Conservation (phyloP, 1,140 invertebrate genomes). For the Cataglyphis hispanica region DNA sequence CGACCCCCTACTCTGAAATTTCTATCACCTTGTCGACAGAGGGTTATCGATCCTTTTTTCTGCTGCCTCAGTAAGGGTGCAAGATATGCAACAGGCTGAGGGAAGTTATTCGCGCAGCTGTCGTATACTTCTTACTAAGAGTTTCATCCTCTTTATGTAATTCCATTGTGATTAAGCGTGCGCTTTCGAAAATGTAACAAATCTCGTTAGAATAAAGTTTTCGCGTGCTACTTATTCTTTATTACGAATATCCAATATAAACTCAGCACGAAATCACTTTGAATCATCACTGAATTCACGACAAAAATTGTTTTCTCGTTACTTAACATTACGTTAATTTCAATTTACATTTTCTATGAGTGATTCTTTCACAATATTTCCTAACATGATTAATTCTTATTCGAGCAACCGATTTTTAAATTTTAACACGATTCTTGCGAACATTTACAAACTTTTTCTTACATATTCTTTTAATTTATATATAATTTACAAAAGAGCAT, state of each 20-base stretch:
- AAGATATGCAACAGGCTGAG: slow-evolving; percentile 57
- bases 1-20: slow-evolving; percentile 46
- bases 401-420: not conserved
- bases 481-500: not conserved
- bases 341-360: not conserved
- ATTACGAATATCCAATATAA: slow-evolving; percentile 33
- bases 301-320: not conserved
- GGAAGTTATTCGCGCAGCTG: slow-evolving; percentile 54
- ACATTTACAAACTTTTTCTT: no score
- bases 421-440: not conserved
- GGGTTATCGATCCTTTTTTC: slow-evolving; percentile 54
- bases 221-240: slow-evolving; percentile 32
- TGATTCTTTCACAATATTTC: not conserved
- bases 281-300: not conserved
- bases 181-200: slow-evolving; percentile 41
- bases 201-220: slow-evolving; percentile 50
- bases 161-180: slow-evolving; percentile 45
- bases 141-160: slow-evolving; percentile 57
- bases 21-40: slow-evolving; percentile 58
- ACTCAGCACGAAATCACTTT: not conserved
- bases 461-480: no score
- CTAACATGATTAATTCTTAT: not conserved
- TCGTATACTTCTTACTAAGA: slow-evolving; percentile 56
- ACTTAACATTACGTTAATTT: not conserved
- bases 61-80: slow-evolving; percentile 3